A percentile compares a stretch with the other conserved stretches of the same genome.
Evolutionary conservation across 2,113 vertebrate species (phyloP).

Genomic region (Hyla sarda): DNA sequence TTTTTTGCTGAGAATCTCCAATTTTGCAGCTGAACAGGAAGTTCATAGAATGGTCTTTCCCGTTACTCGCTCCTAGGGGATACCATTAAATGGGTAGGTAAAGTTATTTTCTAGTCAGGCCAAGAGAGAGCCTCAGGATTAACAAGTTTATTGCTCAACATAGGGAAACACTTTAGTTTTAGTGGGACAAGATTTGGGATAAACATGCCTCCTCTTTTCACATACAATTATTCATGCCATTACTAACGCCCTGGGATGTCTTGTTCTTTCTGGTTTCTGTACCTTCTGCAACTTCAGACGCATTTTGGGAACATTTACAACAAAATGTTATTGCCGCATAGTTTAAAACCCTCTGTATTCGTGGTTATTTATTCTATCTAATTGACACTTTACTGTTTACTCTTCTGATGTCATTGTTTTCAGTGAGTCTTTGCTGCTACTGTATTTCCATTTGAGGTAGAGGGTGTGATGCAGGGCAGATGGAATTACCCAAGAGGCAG

Average conservation of each 20-base stretch:
- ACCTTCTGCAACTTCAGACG: neutral
- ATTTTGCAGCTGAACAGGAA: constrained; percentile 55
- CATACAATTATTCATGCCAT: constrained; percentile 5
- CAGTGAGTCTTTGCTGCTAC: neutral
- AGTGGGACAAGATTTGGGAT: constrained; percentile 34
- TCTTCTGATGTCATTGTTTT: neutral
- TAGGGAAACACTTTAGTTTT: constrained; percentile 53
- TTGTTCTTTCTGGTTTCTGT: neutral
- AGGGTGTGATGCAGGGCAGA: too few relatives aligned
- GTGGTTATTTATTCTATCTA: neutral
- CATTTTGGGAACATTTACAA: neutral
- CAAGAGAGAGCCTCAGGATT: constrained; percentile 21
- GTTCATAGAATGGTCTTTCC: constrained; percentile 44
- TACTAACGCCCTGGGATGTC: neutral
- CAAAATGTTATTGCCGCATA: neutral
- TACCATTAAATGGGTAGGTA: constrained; percentile 55
- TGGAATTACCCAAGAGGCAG: too few relatives aligned
- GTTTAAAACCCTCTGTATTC: neutral
- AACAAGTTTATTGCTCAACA: constrained; percentile 43
- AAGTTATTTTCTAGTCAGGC: constrained; percentile 56
- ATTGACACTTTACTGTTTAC: neutral
- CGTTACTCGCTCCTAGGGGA: constrained; percentile 58
- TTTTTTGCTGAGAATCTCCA: constrained; percentile 33
- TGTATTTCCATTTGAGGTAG: neutral
- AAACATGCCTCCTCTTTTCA: constrained; percentile 17